Percentiles rank a stretch among this genome's conserved stretches.
Conservation (phyloP, 2,113 vertebrate genomes). For the Pollachius pollachius region DNA sequence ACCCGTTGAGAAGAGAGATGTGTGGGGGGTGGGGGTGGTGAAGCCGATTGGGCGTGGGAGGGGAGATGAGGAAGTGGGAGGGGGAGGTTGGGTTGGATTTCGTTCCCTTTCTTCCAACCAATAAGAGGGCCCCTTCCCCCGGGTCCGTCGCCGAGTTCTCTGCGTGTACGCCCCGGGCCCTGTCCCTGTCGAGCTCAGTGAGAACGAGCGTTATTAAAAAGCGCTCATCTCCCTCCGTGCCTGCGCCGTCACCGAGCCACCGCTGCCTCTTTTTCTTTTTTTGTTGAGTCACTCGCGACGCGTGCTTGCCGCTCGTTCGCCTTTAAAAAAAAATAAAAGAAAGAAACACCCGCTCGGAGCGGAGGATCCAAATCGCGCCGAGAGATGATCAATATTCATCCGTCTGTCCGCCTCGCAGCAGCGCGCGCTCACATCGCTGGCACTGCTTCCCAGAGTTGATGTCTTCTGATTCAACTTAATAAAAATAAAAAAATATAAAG, state of each 20-base stretch:
- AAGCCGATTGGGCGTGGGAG: too few species aligned
- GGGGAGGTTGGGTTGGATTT: too few species aligned
- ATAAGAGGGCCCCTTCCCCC: constrained; percentile 32
- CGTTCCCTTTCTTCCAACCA: constrained; percentile 26
- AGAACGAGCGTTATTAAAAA: constrained; percentile 46
- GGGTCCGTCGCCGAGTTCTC: constrained; percentile 25
- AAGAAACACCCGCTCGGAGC: too few species aligned
- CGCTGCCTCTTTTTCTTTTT: too few species aligned
- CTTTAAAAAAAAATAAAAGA: too few species aligned
- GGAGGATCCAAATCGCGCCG: constrained; percentile 21
- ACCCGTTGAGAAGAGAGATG: background rate
- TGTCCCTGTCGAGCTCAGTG: constrained; percentile 35
- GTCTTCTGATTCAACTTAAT: constrained; percentile 20
- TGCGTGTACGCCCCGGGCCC: constrained; percentile 27
- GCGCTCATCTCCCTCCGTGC: constrained; percentile 10
- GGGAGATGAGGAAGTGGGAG: too few species aligned
- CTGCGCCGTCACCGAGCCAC: background rate
- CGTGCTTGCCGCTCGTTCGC: too few species aligned
- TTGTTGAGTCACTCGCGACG: too few species aligned
- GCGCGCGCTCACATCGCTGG: constrained; percentile 2
- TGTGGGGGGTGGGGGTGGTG: too few species aligned
- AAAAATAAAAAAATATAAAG: background rate
- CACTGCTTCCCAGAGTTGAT: constrained; percentile 30
- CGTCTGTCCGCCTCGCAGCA: constrained; percentile 19
- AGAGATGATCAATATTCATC: constrained; percentile 39